A percentile compares a stretch with the other conserved stretches of the same genome.
Conservation (phyloP, 2,797 vertebrate species). For the Cyclura pinguis region DNA sequence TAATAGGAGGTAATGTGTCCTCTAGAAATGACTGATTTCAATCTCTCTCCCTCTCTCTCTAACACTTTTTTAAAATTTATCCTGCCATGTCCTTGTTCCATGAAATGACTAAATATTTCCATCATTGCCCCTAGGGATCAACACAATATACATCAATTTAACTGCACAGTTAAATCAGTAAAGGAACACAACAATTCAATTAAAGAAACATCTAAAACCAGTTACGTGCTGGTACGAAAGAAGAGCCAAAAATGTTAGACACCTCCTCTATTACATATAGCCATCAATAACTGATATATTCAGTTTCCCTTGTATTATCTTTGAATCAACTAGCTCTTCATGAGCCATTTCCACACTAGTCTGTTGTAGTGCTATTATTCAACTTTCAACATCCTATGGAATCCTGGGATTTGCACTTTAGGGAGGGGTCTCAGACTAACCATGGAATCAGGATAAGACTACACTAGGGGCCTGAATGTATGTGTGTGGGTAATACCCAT, state of each 20-base stretch:
- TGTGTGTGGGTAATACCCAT: no score
- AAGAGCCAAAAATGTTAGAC: conserved; percentile 25
- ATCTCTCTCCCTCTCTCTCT: no score
- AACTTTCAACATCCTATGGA: no score
- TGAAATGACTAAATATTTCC: conserved; percentile 44
- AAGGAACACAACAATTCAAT: conserved; percentile 44
- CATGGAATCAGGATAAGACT: no score
- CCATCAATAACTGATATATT: not conserved
- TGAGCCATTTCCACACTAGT: not conserved
- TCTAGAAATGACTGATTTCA: not conserved
- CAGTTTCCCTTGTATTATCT: conserved; percentile 15
- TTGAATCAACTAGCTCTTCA: not conserved
- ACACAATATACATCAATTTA: conserved; percentile 35
- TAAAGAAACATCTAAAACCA: conserved; percentile 35
- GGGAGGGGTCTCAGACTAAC: no score
- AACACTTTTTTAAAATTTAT: not conserved
- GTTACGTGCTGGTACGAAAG: not conserved
- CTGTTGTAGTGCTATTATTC: no score
- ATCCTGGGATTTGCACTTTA: no score
- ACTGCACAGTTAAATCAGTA: conserved; percentile 47
- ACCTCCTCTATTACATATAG: not conserved
- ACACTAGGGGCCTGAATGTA: no score
- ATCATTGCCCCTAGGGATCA: conserved; percentile 25
- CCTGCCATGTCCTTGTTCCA: conserved; percentile 54
- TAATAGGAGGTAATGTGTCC: not conserved